Percentiles rank a stretch among this genome's conserved stretches.
phyloP scores from a whole-genome alignment of 2,888 invertebrate species.

The Noctua pronuba region DNA sequence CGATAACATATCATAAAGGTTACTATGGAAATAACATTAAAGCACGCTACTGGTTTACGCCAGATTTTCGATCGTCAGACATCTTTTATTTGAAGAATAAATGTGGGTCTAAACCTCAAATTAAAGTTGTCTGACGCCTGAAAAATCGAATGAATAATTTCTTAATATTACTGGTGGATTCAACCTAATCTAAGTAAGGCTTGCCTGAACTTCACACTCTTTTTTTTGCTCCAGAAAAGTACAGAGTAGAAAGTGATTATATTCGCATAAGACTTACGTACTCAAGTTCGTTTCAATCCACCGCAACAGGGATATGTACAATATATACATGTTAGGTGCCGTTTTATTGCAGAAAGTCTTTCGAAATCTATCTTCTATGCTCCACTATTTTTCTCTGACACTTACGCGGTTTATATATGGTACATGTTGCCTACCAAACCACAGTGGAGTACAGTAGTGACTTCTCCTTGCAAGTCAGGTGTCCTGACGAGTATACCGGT shows the following conservation, averaged over 20 bases:
- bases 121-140: slow-evolving; percentile 1
- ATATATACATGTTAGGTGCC: slow-evolving; percentile 36
- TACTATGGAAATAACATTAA: slow-evolving; percentile 43
- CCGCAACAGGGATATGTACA: slow-evolving; percentile 19
- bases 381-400: slow-evolving; percentile 39
- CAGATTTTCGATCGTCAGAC: slow-evolving; percentile 13
- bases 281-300: not conserved
- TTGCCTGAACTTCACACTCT: not conserved
- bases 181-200: not conserved
- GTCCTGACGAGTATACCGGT: not conserved
- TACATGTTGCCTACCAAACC: slow-evolving; percentile 44
- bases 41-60: slow-evolving; percentile 32
- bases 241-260: not conserved
- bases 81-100: slow-evolving; percentile 4
- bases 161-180: slow-evolving; percentile 9
- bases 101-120: not conserved
- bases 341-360: slow-evolving; percentile 33
- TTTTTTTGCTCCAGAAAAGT: not conserved
- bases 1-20: slow-evolving; percentile 41
- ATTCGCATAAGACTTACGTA: not conserved
- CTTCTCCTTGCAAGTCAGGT: not conserved
- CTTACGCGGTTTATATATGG: slow-evolving; percentile 44
- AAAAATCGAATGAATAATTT: slow-evolving; percentile 16
- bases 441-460: slow-evolving; percentile 33
- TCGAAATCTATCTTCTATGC: slow-evolving; percentile 1